These are phyloP conservation scores for Cryptus armator DNA, from an alignment of 2,888 invertebrate genomes.

Conservation along the genomic window DNA sequence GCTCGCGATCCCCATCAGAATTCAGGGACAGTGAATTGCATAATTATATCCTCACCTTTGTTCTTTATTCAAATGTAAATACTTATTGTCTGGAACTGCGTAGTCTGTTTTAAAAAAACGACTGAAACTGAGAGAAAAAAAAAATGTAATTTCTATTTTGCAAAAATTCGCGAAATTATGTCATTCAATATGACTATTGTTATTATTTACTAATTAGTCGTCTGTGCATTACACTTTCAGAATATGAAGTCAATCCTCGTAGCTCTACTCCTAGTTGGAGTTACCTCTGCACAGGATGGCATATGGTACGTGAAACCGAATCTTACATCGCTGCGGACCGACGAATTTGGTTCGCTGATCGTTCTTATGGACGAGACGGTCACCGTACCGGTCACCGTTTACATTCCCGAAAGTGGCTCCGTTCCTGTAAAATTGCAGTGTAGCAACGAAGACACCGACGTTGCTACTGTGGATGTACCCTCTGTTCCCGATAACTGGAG, in stretches of 20 bases:
- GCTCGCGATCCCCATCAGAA: background rate
- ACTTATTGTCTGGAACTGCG: no score
- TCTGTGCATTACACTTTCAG: background rate
- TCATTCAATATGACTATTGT: background rate
- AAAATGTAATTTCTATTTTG: background rate
- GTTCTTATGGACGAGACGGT: conserved; percentile 86
- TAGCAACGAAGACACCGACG: conserved; percentile 69
- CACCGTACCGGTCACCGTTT: conserved; percentile 84
- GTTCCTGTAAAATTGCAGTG: conserved; percentile 68
- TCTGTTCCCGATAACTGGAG: conserved; percentile 51
- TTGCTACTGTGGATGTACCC: conserved; percentile 70
- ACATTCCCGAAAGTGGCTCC: conserved; percentile 75
- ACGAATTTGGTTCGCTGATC: conserved; percentile 72
- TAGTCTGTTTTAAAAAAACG: no score
- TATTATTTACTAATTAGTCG: background rate
- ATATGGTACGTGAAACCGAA: conserved; percentile 76
- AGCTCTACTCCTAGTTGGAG: conserved; percentile 67
- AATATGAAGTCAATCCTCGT: conserved; percentile 49
- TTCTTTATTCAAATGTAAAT: background rate
- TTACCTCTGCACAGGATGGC: conserved; percentile 70
- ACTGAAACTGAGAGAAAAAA: no score
- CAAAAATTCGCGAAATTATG: background rate
- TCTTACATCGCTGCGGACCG: conserved; percentile 58
- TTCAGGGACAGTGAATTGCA: background rate
- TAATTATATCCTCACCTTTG: conserved; percentile 23